phyloP scores from a whole-genome alignment of 1,140 invertebrate genomes.

The Diuraphis noxia region DNA sequence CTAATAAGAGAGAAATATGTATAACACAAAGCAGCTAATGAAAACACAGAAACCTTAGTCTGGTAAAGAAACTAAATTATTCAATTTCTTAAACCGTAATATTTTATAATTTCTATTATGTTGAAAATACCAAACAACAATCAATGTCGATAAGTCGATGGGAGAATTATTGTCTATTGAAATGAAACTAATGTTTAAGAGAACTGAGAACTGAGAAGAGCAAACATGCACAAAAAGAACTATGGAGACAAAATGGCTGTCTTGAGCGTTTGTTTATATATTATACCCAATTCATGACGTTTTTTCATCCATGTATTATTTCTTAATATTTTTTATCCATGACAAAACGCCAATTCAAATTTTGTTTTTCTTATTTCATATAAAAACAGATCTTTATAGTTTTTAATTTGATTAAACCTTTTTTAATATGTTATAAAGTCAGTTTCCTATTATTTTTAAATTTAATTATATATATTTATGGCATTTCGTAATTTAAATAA shows the following conservation, averaged over 20 bases:
- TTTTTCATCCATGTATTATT: constrained; percentile 20
- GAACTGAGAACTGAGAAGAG: neutral
- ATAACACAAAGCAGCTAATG: neutral
- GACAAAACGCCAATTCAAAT: neutral
- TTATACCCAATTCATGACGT: neutral
- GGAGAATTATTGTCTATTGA: neutral
- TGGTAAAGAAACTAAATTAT: neutral
- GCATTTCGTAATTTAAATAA: too few relatives aligned
- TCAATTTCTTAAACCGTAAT: neutral
- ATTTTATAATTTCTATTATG: too few relatives aligned
- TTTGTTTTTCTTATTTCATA: neutral
- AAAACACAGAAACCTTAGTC: neutral
- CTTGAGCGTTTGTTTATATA: neutral
- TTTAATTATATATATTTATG: too few relatives aligned
- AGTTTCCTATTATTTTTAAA: too few relatives aligned
- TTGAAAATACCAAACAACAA: neutral
- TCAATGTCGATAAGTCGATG: neutral
- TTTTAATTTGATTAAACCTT: too few relatives aligned
- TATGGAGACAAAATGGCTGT: constrained; percentile 29
- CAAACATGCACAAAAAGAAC: neutral
- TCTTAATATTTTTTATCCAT: neutral
- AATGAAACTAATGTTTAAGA: neutral
- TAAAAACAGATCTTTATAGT: too few relatives aligned
- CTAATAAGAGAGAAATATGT: neutral
- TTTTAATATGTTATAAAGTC: too few relatives aligned